Evolutionary conservation across 2,797 vertebrate species (phyloP), one percentile per base, ranked within the genome.

Genomic region (Takifugu ocellatus): DNA sequence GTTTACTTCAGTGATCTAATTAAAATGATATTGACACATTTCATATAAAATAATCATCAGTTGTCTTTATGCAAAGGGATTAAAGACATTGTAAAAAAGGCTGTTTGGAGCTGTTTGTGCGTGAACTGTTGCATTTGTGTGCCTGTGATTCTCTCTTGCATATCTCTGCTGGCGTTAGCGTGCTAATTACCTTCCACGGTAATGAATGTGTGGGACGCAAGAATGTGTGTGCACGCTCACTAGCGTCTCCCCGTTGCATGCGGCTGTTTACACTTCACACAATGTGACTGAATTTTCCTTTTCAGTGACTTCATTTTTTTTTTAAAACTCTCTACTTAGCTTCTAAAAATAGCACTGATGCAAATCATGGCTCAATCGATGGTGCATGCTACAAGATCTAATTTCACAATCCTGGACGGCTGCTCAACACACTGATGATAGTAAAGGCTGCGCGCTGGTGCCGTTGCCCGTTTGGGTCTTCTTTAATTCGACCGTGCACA

Each of bases 171-270:
- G 75, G 73, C 24, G 62, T 74, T 58, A 63, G 58, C 58, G 15
- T 75, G 74, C 68, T 76, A 86, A 81, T 77, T 78, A 75, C 81
- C 77, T 89, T 89, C 75, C 81, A 75, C 44, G 48, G 73, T 87
- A 79, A 88, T 83, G 82, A 84, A 68, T 67, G 51, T 56, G 65
- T 73, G 62, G 56, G 45, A 17, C 64, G 54, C 51, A 56, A 60
- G 70, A 51, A 43, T 51, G 10, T 64, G 48, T 43, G 33, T 42
- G 12, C 31, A 52, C 14, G 36, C 12, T 14, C 3, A 39, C 36
- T 39, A 14, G 12, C 6, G n/a, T 74, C 67, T 39, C 63, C 56
- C 53, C 1, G 5, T 61, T 80, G 68, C 76, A 63, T 61, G 61
- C 7, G 16, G 16, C 9, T 75, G 75, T 85, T 83, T 86, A 76